Evolutionary conservation across 2,113 vertebrate species (phyloP), one percentile per base, ranked within the genome.

Genomic region (Saccopteryx leptura): DNA sequence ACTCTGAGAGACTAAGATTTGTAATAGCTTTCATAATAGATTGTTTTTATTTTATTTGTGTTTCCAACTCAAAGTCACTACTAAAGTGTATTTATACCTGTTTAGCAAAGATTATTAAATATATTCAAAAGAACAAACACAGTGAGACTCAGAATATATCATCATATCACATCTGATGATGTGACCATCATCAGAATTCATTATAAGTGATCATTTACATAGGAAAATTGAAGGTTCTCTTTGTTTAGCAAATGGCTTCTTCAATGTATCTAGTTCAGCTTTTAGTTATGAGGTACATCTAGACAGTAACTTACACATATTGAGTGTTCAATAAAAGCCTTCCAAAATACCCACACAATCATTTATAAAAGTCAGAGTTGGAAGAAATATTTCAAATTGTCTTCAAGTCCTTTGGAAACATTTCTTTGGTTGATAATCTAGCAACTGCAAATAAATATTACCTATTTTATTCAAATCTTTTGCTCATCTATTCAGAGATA

Each of bases 321-420:
- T 82, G 78, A 75, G 1, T 39, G 31, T 83, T 90, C 63, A 90
- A 84, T 72, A 61, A 56, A 33, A 81, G 33, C 15, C 48, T 74
- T 88, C 46, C 71, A 90, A 95, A 90, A 83, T 48, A 92, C 28
- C 8, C 28, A 83, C 28, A 39, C 60, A 58, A 71, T 82, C 48
- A 72, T 69, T 75, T 93, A 94, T 52, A 69, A 87, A 97, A 94
- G 65, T 89, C 69, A 80, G n/a, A 91, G 5, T n/a, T 92, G 14
- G 28, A 75, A 83, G 39, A 89, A 82, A n/a, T 89, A 9, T 72
- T 91, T 90, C 48, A 88, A 87, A 92, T 58, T 65, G 13, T 69
- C 24, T 58, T 50, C 63, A 91, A 74, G 19, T 7, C 21, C 21
- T 78, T 84, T 74, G 39, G 31, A 91, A 88, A 82, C 82, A 92